phyloP scores from a whole-genome alignment of 37 sponge, comb jelly and placozoan genomes.

The Axinella damicornis region DNA sequence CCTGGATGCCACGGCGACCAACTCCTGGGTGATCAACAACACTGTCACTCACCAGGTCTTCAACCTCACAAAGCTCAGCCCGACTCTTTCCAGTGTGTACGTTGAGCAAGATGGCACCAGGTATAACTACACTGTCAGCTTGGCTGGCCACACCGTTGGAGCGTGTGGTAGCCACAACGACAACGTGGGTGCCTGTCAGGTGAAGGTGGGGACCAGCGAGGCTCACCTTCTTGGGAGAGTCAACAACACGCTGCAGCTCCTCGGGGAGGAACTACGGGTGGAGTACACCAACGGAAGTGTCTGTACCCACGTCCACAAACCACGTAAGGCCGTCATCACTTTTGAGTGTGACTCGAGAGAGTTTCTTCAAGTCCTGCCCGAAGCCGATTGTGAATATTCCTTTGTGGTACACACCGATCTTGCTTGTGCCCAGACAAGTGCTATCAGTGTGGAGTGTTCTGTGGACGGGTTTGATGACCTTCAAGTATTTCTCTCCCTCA shows the following conservation, averaged over 20 bases:
- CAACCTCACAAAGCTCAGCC: slow-evolving; percentile 36
- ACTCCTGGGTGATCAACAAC: slow-evolving; percentile 30
- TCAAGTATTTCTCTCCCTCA: not conserved
- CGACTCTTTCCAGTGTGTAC: not conserved
- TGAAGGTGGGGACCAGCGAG: not conserved
- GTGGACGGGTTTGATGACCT: slow-evolving; percentile 33
- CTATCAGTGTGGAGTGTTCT: slow-evolving; percentile 38
- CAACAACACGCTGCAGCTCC: slow-evolving; percentile 14
- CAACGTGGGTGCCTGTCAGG: slow-evolving; percentile 50
- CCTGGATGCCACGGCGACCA: slow-evolving; percentile 1
- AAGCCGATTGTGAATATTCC: slow-evolving; percentile 61
- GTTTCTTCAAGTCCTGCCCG: slow-evolving; percentile 44
- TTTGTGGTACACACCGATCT: slow-evolving; percentile 55
- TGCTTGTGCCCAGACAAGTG: not conserved
- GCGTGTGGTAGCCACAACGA: not conserved
- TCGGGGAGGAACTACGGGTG: slow-evolving; percentile 11
- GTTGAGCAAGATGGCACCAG: not conserved
- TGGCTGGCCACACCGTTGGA: slow-evolving; percentile 18
- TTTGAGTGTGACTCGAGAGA: slow-evolving; percentile 49
- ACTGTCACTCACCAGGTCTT: slow-evolving; percentile 29
- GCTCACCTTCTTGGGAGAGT: slow-evolving; percentile 13
- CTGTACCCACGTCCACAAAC: slow-evolving; percentile 31
- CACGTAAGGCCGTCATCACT: slow-evolving; percentile 13
- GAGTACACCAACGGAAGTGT: slow-evolving; percentile 34
- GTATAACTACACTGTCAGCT: slow-evolving; percentile 47